Evolutionary conservation across 2,113 vertebrate species (phyloP).

Genomic region (Willisornis vidua): DNA sequence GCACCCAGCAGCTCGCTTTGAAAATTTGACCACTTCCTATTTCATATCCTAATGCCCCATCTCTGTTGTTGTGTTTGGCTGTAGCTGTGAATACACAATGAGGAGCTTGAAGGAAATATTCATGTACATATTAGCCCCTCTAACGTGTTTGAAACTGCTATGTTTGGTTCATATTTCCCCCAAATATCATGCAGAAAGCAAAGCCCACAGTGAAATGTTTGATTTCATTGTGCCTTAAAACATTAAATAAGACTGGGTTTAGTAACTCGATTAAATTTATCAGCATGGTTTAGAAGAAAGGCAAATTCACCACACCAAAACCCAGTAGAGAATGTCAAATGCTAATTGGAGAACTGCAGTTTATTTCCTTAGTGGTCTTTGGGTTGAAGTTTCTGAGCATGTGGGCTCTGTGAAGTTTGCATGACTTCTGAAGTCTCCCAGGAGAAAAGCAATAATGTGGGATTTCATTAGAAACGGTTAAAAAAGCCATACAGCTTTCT

Average conservation of each 20-base stretch:
- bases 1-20: slow-evolving; percentile 41
- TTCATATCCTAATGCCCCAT: slow-evolving; percentile 38
- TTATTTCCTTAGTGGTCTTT: slow-evolving; percentile 36
- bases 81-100: slow-evolving; percentile 12
- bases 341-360: not conserved
- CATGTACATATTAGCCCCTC: not conserved
- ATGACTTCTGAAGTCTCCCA: slow-evolving; percentile 38
- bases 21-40: slow-evolving; percentile 53
- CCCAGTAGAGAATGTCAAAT: not conserved
- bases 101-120: slow-evolving; percentile 27
- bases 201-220: not conserved
- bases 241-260: not conserved
- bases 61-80: slow-evolving; percentile 48
- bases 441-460: not conserved
- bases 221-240: slow-evolving; percentile 30
- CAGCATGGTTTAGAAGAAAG: not conserved
- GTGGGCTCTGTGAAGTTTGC: slow-evolving; percentile 41
- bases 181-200: not conserved
- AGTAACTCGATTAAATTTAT: slow-evolving; percentile 21
- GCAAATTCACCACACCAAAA: not conserved
- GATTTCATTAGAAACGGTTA: slow-evolving; percentile 43
- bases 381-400: not conserved
- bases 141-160: not conserved
- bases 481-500: slow-evolving; percentile 31
- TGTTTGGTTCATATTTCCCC: slow-evolving; percentile 2